Percentiles rank a stretch among this genome's conserved stretches.
Evolutionary conservation across 2,888 invertebrate species (phyloP).

Genomic region (Cantharis lateralis): DNA sequence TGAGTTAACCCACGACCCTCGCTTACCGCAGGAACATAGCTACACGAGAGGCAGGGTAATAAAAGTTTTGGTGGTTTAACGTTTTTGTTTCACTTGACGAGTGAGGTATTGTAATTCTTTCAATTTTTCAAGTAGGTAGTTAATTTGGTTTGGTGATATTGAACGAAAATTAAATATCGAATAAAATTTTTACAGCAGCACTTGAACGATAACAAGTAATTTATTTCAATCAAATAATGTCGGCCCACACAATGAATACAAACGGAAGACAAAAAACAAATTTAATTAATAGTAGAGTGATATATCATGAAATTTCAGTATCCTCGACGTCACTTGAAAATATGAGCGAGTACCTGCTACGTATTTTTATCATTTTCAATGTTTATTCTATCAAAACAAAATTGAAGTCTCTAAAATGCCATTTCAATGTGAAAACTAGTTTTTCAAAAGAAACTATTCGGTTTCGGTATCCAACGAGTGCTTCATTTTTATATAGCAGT

Average conservation of each 20-base stretch:
- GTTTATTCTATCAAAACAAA: neutral
- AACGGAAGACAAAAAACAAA: neutral
- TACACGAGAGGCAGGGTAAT: too few relatives aligned
- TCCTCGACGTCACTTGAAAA: neutral
- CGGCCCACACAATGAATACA: neutral
- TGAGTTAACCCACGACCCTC: too few relatives aligned
- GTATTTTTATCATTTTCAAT: neutral
- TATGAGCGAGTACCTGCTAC: neutral
- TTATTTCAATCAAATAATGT: neutral
- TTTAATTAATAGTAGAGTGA: neutral
- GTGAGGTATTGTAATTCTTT: too few relatives aligned
- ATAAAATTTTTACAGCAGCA: neutral
- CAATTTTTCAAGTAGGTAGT: neutral
- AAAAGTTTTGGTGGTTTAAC: too few relatives aligned
- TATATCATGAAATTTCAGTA: neutral
- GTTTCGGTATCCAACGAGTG: neutral
- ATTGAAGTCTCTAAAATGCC: neutral
- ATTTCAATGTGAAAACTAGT: neutral
- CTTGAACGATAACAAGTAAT: neutral
- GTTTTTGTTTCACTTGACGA: too few relatives aligned
- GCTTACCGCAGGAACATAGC: too few relatives aligned
- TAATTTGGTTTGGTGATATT: neutral
- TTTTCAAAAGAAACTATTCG: neutral
- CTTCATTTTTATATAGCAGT: neutral
- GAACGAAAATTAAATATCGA: neutral